These are phyloP conservation scores for Petrocephalus sullivani DNA, from an alignment of 2,797 vertebrate species.

Conservation along the genomic window DNA sequence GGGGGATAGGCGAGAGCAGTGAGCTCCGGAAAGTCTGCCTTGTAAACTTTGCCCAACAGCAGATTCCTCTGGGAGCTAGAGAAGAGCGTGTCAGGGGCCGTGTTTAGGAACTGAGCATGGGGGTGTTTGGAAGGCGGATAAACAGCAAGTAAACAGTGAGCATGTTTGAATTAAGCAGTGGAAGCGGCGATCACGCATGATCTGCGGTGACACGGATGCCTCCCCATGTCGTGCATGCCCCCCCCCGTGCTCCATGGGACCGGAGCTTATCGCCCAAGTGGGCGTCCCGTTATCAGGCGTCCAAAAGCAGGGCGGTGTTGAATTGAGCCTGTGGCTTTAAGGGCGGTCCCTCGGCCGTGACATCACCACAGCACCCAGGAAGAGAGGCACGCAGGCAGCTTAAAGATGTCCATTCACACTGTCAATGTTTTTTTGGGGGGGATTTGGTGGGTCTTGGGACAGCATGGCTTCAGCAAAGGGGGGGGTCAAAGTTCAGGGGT, in stretches of 20 bases:
- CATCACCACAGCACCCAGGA: neutral
- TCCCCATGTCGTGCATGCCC: neutral
- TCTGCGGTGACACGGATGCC: neutral
- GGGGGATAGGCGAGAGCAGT: neutral
- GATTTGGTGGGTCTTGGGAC: neutral
- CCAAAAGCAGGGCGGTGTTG: neutral
- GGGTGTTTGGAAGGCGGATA: neutral
- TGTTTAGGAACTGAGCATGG: neutral
- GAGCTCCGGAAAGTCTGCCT: neutral
- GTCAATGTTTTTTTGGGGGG: neutral
- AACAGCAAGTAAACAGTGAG: slow-evolving; percentile 14
- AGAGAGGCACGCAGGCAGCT: neutral
- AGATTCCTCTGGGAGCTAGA: neutral
- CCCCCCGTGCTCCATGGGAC: neutral
- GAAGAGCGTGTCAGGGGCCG: neutral
- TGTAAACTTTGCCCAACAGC: neutral
- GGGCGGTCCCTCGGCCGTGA: neutral
- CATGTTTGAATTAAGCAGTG: neutral
- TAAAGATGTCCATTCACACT: neutral
- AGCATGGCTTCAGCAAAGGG: neutral
- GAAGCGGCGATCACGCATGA: neutral
- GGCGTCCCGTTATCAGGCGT: neutral
- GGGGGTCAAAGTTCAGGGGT: neutral
- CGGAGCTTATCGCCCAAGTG: neutral
- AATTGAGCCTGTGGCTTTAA: neutral